These are phyloP conservation scores for Dromococcyx pavoninus DNA, from an alignment of 2,797 vertebrate species.

Conservation along the genomic window DNA sequence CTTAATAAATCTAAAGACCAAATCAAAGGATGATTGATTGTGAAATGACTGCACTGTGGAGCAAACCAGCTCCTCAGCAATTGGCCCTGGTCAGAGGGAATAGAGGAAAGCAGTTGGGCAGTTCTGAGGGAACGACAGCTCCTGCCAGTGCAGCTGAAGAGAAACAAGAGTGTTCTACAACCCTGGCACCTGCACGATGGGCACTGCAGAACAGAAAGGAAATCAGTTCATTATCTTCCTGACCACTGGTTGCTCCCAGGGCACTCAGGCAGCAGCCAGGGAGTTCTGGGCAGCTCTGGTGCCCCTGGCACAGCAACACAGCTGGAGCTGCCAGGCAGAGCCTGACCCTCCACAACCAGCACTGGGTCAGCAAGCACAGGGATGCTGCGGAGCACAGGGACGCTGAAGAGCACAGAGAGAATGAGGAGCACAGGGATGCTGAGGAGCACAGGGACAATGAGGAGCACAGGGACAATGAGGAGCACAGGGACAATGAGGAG, in stretches of 20 bases:
- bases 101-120: neutral
- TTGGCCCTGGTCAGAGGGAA: neutral
- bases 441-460: no score
- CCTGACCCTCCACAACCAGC: neutral
- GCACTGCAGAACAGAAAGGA: neutral
- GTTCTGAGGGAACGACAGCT: neutral
- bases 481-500: no score
- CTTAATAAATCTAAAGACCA: neutral
- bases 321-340: rapidly evolving
- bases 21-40: neutral
- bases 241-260: neutral
- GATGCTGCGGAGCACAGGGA: no score
- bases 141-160: rapidly evolving
- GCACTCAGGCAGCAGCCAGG: rapidly evolving
- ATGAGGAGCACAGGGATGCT: no score
- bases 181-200: neutral
- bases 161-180: neutral
- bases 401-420: no score
- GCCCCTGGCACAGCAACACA: rapidly evolving
- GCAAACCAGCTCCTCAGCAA: neutral
- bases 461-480: no score
- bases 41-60: neutral
- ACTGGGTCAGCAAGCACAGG: neutral
- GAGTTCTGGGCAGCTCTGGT: neutral
- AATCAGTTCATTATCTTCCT: neutral